Percentiles rank a stretch among this genome's conserved stretches.
These are phyloP conservation scores for Eumeta japonica DNA, from an alignment of 1,140 invertebrate genomes.

Conservation along the genomic window DNA sequence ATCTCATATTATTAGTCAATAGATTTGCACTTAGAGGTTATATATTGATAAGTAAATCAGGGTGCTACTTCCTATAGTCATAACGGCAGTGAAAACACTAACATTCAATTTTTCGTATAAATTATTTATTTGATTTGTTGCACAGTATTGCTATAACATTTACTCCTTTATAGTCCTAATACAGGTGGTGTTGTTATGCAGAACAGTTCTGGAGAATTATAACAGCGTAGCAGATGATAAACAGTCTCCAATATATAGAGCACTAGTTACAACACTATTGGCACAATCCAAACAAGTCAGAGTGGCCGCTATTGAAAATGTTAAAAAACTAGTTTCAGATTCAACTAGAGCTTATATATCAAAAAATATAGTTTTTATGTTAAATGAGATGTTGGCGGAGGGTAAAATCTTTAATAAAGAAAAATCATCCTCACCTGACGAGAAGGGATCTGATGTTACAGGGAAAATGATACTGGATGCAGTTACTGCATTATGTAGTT, in stretches of 20 bases:
- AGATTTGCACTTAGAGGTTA: too few species aligned
- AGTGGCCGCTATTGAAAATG: constrained; percentile 25
- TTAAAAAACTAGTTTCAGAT: constrained; percentile 26
- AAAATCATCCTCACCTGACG: constrained; percentile 33
- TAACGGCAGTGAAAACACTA: too few species aligned
- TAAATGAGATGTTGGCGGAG: constrained; percentile 45
- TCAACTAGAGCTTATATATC: constrained; percentile 29
- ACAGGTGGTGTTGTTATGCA: constrained; percentile 49
- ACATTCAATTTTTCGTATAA: neutral
- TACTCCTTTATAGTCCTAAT: constrained; percentile 55
- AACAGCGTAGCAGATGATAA: constrained; percentile 29
- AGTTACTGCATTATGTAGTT: constrained; percentile 56
- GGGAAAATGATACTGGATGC: constrained; percentile 54
- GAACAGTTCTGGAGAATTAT: constrained; percentile 45
- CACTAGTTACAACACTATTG: constrained; percentile 33
- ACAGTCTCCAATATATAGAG: constrained; percentile 32
- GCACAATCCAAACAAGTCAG: constrained; percentile 32
- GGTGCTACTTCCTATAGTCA: too few species aligned
- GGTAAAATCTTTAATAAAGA: constrained; percentile 40
- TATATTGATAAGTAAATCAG: too few species aligned
- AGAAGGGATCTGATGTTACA: constrained; percentile 33
- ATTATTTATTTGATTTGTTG: constrained; percentile 4
- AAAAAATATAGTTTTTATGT: constrained; percentile 30
- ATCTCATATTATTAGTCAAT: too few species aligned
- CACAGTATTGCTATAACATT: constrained; percentile 42